phyloP scores from a whole-genome alignment of 2,888 invertebrate genomes.

The Meloe dianella region DNA sequence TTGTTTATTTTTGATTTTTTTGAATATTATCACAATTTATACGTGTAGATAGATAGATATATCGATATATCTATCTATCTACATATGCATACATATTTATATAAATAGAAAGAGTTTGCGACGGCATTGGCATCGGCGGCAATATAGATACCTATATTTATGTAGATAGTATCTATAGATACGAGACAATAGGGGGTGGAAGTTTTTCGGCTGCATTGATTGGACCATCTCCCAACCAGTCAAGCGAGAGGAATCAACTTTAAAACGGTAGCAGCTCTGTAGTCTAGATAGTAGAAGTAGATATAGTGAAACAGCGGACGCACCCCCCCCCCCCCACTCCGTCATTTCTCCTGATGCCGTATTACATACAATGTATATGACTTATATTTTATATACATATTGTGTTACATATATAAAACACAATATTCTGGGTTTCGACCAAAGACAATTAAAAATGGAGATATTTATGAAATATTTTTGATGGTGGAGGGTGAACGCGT shows the following conservation, averaged over 20 bases:
- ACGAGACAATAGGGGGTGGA: constrained; percentile 41
- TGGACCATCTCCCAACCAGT: constrained; percentile 60
- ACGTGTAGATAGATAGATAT: too few relatives aligned
- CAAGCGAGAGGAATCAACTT: constrained; percentile 61
- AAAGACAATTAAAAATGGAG: constrained; percentile 19
- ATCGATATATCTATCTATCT: too few relatives aligned
- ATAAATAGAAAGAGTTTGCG: too few relatives aligned
- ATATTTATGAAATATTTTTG: neutral
- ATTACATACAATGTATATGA: constrained; percentile 23
- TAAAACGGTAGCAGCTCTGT: constrained; percentile 55
- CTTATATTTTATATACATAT: too few relatives aligned
- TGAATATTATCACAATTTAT: too few relatives aligned
- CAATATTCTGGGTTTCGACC: too few relatives aligned
- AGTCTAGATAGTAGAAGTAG: too few relatives aligned
- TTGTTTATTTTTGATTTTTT: too few relatives aligned
- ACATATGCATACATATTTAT: too few relatives aligned
- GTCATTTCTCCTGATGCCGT: constrained; percentile 16
- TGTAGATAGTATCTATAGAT: neutral
- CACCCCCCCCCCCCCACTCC: too few relatives aligned
- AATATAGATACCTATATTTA: too few relatives aligned
- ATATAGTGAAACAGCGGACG: constrained; percentile 35
- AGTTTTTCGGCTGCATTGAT: constrained; percentile 57
- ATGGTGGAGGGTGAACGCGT: neutral
- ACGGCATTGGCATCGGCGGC: neutral
- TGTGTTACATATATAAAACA: too few relatives aligned